Conservation (phyloP, 1,140 invertebrate genomes). For the Euwallacea similis region DNA sequence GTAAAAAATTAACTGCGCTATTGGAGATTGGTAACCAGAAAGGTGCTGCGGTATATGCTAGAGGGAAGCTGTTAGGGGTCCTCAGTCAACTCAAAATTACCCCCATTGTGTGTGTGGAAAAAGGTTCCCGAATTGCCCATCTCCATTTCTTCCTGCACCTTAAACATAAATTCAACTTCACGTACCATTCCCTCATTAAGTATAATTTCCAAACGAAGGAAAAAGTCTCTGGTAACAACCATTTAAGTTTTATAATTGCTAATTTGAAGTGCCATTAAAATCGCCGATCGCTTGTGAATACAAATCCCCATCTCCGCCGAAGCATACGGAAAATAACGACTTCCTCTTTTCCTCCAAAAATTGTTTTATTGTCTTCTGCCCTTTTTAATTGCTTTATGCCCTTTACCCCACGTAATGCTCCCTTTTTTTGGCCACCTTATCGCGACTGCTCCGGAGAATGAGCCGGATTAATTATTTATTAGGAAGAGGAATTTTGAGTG, state of each 20-base stretch:
- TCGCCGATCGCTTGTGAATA: background rate
- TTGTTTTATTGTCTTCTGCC: slow-evolving; percentile 5
- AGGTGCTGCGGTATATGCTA: too few relatives aligned
- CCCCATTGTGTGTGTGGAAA: too few relatives aligned
- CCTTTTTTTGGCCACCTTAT: slow-evolving; percentile 1
- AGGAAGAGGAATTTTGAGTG: slow-evolving; percentile 9
- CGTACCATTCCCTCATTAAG: too few relatives aligned
- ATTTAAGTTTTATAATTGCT: slow-evolving; percentile 3
- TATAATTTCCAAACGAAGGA: too few relatives aligned
- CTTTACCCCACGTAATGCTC: background rate
- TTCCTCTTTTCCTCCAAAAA: background rate
- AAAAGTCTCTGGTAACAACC: too few relatives aligned
- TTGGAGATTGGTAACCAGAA: too few relatives aligned
- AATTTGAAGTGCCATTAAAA: slow-evolving; percentile 5
- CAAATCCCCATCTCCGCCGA: slow-evolving; percentile 1
- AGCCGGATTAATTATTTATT: slow-evolving; percentile 15
- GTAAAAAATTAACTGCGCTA: too few relatives aligned
- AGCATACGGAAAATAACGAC: background rate
- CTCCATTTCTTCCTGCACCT: too few relatives aligned
- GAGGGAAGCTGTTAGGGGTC: too few relatives aligned
- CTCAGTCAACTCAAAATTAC: too few relatives aligned
- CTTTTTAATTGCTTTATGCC: slow-evolving; percentile 4
- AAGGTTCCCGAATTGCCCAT: too few relatives aligned
- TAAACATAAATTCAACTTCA: background rate
- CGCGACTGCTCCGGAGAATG: slow-evolving; percentile 9